These are phyloP conservation scores for Fukomys damarensis DNA, from an alignment of 2,113 vertebrate species.

Conservation along the genomic window DNA sequence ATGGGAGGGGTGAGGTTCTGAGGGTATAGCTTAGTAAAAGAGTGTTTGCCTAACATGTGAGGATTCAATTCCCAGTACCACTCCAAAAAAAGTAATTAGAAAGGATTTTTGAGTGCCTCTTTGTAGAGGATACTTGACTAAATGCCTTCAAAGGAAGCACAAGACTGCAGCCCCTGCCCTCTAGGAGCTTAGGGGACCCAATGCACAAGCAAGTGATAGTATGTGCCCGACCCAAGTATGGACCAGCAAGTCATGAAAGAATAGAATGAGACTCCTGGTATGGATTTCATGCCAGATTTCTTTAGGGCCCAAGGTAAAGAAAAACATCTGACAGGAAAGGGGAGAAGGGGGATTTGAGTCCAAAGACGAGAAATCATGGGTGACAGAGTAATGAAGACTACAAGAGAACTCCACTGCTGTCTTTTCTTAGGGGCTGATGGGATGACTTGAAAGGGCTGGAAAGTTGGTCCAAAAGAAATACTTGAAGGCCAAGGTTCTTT, in stretches of 20 bases:
- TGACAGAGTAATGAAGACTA: not conserved
- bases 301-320: not conserved
- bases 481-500: not conserved
- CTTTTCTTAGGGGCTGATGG: not conserved
- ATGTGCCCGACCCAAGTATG: not conserved
- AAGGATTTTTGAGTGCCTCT: not conserved
- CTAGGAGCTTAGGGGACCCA: not conserved
- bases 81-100: not conserved
- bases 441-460: not conserved
- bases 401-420: not conserved
- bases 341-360: not conserved
- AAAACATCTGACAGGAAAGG: not conserved
- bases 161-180: not conserved
- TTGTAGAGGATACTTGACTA: not conserved
- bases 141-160: not conserved
- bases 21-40: not conserved
- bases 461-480: not conserved
- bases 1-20: not conserved
- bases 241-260: not conserved
- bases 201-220: not conserved
- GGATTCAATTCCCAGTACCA: not conserved
- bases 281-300: slow-evolving; percentile 2
- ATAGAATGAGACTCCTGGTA: not conserved
- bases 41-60: not conserved
- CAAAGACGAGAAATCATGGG: not conserved